Evolutionary conservation across 2,888 invertebrate species (phyloP), one percentile per base, ranked within the genome.

Genomic region (Stramonita haemastoma): DNA sequence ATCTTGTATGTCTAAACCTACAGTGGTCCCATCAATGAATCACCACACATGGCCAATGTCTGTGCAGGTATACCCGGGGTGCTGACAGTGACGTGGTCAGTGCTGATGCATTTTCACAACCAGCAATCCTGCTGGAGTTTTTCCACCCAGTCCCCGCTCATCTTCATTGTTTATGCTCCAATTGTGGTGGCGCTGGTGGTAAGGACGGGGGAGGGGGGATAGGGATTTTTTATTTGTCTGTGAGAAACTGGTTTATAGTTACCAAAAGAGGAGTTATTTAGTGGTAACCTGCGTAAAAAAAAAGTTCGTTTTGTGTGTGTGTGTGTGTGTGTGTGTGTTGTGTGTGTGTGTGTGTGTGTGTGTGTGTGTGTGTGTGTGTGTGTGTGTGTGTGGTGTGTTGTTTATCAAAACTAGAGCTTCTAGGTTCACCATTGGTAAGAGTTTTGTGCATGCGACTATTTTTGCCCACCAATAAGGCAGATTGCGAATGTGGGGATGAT

Each of bases 71-170:
- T 96, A 66, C 97, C 97, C 0, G 94, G 96, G 2, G 91, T 96
- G 36, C 95, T 96, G 32, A 96, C 96, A 4, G 90, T 94, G 11
- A 93, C 95, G 0, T 97, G 97, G 97, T 95, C 96, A 0, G 91
- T 95, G 0, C 94, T 96, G 29, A 96, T 96, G 95, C 90, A 94
- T 70, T 91, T 92, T 70, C 90, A 90, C 84, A 91, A 94, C 91
- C 85, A 92, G 0, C 90, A 94, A 0, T 92, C 93, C 19, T 96
- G 96, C 91, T 96, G 96, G 96, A 91, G 95, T 6, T 94, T 96
- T 46, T 90, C 90, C 85, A 89, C 90, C 60, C 56, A 90, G 66
- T 90, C 89, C 6, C 90, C 83, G 0, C 85, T 91, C 19, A 90
- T 90, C 73, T 91, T 91, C 57, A 90, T 91, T 29, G 89, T 90